Conservation (phyloP, 1,140 invertebrate species). For the Scaptomyza montana region DNA sequence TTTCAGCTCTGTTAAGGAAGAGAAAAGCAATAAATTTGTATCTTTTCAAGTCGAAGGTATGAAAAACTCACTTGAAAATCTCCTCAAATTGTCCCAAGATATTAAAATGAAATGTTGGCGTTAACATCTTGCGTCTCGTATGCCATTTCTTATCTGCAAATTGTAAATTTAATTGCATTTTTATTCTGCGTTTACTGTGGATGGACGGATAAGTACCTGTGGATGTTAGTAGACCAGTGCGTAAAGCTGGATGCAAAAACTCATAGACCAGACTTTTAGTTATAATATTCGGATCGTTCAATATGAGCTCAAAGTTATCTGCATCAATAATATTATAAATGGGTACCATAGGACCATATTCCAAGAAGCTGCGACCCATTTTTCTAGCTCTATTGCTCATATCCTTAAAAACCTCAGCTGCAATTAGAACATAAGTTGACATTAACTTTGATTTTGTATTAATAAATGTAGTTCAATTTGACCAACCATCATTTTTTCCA, state of each 20-base stretch:
- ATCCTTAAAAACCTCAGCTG: constrained; percentile 45
- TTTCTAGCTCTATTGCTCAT: constrained; percentile 14
- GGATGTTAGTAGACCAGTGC: constrained; percentile 87
- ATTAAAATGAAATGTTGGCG: constrained; percentile 95
- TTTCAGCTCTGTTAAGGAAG: constrained; percentile 74
- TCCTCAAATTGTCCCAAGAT: constrained; percentile 91
- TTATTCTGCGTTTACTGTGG: not conserved
- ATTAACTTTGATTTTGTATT: not conserved
- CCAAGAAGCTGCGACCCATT: constrained; percentile 43
- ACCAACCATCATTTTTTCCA: constrained; percentile 26
- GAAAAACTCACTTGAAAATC: constrained; percentile 87
- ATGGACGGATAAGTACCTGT: constrained; percentile 82
- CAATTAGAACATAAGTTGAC: not conserved
- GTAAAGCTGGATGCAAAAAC: constrained; percentile 88
- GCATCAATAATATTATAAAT: constrained; percentile 71
- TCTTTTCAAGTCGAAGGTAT: constrained; percentile 1
- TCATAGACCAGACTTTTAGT: constrained; percentile 75
- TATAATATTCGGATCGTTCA: constrained; percentile 66
- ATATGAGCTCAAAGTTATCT: constrained; percentile 55
- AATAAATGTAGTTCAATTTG: not conserved
- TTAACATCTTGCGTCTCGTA: constrained; percentile 90
- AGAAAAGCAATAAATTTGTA: not conserved
- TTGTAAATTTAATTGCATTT: not conserved
- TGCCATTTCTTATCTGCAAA: constrained; percentile 89
- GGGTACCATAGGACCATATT: constrained; percentile 48